A percentile compares a stretch with the other conserved stretches of the same genome.
Evolutionary conservation across 2,888 invertebrate species (phyloP).

Genomic region (Camptogramma bilineatum): DNA sequence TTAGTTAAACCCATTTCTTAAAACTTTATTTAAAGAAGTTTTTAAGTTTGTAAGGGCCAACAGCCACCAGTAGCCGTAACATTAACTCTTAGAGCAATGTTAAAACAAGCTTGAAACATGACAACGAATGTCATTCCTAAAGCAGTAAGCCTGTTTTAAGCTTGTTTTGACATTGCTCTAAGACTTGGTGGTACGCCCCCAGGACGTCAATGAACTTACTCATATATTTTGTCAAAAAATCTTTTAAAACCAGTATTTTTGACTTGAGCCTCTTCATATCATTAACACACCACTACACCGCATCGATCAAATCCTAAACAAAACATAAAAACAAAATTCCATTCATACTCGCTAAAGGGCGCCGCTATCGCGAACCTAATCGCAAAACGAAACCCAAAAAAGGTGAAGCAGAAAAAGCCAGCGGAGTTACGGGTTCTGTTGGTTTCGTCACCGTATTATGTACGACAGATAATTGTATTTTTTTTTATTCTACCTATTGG

Average conservation of each 20-base stretch:
- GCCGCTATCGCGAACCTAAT: constrained; percentile 32
- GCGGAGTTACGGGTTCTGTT: neutral
- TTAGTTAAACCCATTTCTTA: no score
- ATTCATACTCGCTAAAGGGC: constrained; percentile 30
- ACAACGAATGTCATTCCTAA: no score
- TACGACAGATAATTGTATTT: neutral
- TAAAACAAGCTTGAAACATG: no score
- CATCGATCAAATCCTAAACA: constrained; percentile 22
- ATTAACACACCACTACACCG: constrained; percentile 9
- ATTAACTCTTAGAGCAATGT: no score
- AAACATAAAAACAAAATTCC: constrained; percentile 16
- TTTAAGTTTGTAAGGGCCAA: no score
- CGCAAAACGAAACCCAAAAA: constrained; percentile 26
- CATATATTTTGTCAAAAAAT: neutral
- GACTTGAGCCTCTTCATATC: constrained; percentile 1
- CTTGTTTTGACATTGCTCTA: no score
- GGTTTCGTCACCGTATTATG: constrained; percentile 19
- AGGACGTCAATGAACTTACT: neutral
- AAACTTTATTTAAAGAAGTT: no score
- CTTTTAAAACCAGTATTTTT: neutral
- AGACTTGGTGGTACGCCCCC: no score
- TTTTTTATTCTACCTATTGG: no score
- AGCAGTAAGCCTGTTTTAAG: no score
- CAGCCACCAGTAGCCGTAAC: no score
- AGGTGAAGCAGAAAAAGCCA: constrained; percentile 16